A percentile compares a stretch with the other conserved stretches of the same genome.
Conservation (phyloP, 2,888 invertebrate genomes). For the Eristalis intricaria region DNA sequence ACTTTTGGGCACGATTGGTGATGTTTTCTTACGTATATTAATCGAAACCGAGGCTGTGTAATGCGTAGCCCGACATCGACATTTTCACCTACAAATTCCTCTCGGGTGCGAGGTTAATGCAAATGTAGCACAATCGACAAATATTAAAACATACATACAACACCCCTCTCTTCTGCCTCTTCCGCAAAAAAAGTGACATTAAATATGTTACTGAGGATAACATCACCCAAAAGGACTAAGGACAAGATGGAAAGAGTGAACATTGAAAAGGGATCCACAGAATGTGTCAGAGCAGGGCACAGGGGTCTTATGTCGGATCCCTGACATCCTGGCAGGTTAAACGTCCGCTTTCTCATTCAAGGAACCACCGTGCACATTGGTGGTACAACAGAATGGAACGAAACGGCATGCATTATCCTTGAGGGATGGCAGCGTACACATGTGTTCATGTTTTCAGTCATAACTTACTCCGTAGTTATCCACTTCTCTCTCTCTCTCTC, state of each 20-base stretch:
- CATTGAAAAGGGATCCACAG: neutral
- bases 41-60: too few relatives aligned
- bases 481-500: neutral
- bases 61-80: too few relatives aligned
- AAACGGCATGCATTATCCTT: conserved; percentile 50
- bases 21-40: too few relatives aligned
- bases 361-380: neutral
- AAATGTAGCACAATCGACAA: too few relatives aligned
- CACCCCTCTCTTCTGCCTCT: too few relatives aligned
- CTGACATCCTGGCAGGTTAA: conserved; percentile 70
- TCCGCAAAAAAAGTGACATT: too few relatives aligned
- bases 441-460: conserved; percentile 24
- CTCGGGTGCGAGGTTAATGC: too few relatives aligned
- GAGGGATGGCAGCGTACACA: conserved; percentile 4
- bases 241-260: neutral
- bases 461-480: conserved; percentile 56
- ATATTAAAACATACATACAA: too few relatives aligned
- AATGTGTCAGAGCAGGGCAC: conserved; percentile 2
- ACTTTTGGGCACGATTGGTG: too few relatives aligned
- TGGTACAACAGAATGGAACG: conserved; percentile 54
- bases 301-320: conserved; percentile 19
- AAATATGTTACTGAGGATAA: too few relatives aligned
- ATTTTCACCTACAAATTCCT: too few relatives aligned
- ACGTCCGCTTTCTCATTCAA: conserved; percentile 35
- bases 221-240: neutral